Evolutionary conservation across 1,140 invertebrate species (phyloP), one percentile per base, ranked within the genome.

Genomic region (Chymomyza costata): DNA sequence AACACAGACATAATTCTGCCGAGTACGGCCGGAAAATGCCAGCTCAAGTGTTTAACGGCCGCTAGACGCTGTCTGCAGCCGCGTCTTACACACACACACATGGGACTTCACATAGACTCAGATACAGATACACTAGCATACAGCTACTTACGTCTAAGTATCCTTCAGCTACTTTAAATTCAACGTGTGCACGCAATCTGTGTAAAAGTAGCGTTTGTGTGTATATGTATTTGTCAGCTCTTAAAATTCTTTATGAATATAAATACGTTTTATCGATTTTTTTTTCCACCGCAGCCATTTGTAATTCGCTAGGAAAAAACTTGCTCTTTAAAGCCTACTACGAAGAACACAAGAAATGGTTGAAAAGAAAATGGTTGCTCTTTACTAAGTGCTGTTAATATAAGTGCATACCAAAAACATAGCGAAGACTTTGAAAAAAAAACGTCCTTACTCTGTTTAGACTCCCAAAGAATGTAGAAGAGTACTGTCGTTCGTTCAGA

Each of bases 211-310:
- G 28, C 43, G 52, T 70, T 71, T 71, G 67, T 71, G 56, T 71
- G 67, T 14, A 7, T 17, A 1, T 21, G 3, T 2, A 21, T 41
- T 18, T 41, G 39, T 14, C 57, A 7, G 37, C 49, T 50, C 65
- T 49, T 38, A 41, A 32, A 30, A 15, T 49, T 71, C 73, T 80
- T 71, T 80, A 78, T 78, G 73, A 80, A 78, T 78, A 73, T 73
- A 67, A 80, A 80, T 68, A 80, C 54, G 52, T 65, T 80, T 67
- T 78, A 78, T 78, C 73, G 73, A 78, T 78, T 78, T 80, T 64
- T 32, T 8, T 46, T 10, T 32, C 32, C 19, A 17, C 17, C 51
- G 34, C 56, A 25, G 56, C 34, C 56, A 60, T 54, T 45, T 65
- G 48, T 41, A 43, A 47, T 32, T 51, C 39, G 30, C 30, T 30